phyloP scores from a whole-genome alignment of 2,888 invertebrate species.

The Orthonychiurus folsomi region DNA sequence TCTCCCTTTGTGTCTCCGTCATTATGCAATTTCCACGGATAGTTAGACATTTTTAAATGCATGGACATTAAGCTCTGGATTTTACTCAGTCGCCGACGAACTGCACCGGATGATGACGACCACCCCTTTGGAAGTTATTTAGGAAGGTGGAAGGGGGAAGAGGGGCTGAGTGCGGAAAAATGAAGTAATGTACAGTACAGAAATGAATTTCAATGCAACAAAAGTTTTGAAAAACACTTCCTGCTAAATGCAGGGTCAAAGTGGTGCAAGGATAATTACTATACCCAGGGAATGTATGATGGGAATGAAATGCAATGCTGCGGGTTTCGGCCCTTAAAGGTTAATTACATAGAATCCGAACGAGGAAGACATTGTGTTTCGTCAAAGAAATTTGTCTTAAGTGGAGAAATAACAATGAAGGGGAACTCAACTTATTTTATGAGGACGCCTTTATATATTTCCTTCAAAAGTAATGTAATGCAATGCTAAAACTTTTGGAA shows the following conservation, averaged over 20 bases:
- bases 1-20: not conserved
- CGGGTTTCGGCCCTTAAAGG: too few species aligned
- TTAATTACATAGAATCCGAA: not conserved
- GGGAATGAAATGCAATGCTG: too few species aligned
- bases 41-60: not conserved
- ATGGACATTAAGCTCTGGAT: not conserved
- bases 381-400: not conserved
- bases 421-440: not conserved
- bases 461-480: too few species aligned
- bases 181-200: too few species aligned
- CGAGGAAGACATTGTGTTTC: not conserved
- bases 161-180: not conserved
- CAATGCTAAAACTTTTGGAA: not conserved
- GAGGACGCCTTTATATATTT: not conserved
- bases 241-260: too few species aligned
- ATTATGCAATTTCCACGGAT: conserved; percentile 1
- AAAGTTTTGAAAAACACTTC: not conserved
- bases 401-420: not conserved
- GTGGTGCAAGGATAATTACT: not conserved
- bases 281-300: not conserved
- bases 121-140: not conserved
- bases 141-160: not conserved
- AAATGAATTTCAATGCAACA: too few species aligned
- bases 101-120: not conserved
- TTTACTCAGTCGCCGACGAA: not conserved